These are phyloP conservation scores for Chelonus insularis DNA, from an alignment of 1,140 invertebrate genomes.

Conservation along the genomic window DNA sequence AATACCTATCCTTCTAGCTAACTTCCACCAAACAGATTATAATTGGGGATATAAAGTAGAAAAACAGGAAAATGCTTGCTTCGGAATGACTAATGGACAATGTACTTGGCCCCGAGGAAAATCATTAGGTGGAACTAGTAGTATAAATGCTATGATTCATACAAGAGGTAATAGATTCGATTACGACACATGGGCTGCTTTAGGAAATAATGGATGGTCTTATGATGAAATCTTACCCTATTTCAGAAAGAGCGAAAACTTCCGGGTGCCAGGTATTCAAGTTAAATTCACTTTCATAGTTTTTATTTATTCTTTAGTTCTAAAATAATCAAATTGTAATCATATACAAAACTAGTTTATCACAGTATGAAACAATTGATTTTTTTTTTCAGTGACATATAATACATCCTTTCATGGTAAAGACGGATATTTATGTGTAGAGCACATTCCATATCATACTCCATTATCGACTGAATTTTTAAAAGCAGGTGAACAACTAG, in stretches of 20 bases:
- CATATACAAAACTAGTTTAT: no score
- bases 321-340: no score
- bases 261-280: conserved; percentile 55
- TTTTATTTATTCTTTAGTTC: no score
- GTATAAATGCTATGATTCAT: conserved; percentile 80
- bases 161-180: conserved; percentile 75
- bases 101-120: conserved; percentile 60
- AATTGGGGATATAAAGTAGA: conserved; percentile 67
- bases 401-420: conserved; percentile 58
- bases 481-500: conserved; percentile 62
- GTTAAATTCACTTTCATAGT: no score
- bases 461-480: conserved; percentile 59
- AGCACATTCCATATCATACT: conserved; percentile 54
- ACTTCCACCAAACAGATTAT: conserved; percentile 55
- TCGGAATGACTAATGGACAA: conserved; percentile 58
- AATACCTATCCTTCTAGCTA: conserved; percentile 55
- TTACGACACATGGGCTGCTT: conserved; percentile 71
- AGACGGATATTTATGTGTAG: conserved; percentile 55
- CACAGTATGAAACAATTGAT: background rate
- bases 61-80: conserved; percentile 68
- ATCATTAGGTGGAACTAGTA: conserved; percentile 72
- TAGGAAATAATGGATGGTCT: conserved; percentile 68
- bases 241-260: conserved; percentile 64
- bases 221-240: conserved; percentile 66
- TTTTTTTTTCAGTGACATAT: conserved; percentile 37